Percentiles rank a stretch among this genome's conserved stretches.
phyloP scores from a whole-genome alignment of 2,797 vertebrate species.

The Enteromius unitaeniatus region DNA sequence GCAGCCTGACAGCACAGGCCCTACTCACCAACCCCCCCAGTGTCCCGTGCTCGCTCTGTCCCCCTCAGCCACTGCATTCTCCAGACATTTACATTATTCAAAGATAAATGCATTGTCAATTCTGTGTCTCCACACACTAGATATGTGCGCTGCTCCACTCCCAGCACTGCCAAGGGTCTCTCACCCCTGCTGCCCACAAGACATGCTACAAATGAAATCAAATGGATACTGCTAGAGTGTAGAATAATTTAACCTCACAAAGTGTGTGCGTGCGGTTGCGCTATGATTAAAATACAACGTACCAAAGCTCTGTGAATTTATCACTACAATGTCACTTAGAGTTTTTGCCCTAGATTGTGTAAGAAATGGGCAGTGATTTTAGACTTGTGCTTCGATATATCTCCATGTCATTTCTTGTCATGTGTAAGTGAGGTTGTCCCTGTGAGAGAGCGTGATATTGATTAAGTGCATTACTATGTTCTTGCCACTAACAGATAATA shows the following conservation, averaged over 20 bases:
- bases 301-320: constrained; percentile 49
- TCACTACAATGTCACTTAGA: constrained; percentile 44
- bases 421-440: constrained; percentile 19
- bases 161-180: constrained; percentile 82
- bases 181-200: constrained; percentile 80
- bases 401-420: constrained; percentile 47
- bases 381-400: constrained; percentile 42
- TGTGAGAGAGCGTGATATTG: constrained; percentile 36
- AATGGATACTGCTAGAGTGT: constrained; percentile 82
- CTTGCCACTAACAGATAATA: constrained; percentile 43
- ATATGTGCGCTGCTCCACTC: constrained; percentile 80
- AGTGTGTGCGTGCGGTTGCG: constrained; percentile 35
- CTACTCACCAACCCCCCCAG: constrained; percentile 65
- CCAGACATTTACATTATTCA: constrained; percentile 88
- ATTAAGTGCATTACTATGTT: constrained; percentile 43
- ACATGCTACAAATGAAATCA: constrained; percentile 86
- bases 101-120: constrained; percentile 91
- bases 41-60: constrained; percentile 69
- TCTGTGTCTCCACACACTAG: constrained; percentile 84
- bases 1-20: constrained; percentile 70
- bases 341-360: constrained; percentile 43
- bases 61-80: constrained; percentile 81
- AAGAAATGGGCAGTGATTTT: constrained; percentile 45
- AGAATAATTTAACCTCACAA: constrained; percentile 82
- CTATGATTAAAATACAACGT: constrained; percentile 67